These are phyloP conservation scores for Zaprionus taronus DNA, from an alignment of 1,140 invertebrate genomes.

Conservation along the genomic window DNA sequence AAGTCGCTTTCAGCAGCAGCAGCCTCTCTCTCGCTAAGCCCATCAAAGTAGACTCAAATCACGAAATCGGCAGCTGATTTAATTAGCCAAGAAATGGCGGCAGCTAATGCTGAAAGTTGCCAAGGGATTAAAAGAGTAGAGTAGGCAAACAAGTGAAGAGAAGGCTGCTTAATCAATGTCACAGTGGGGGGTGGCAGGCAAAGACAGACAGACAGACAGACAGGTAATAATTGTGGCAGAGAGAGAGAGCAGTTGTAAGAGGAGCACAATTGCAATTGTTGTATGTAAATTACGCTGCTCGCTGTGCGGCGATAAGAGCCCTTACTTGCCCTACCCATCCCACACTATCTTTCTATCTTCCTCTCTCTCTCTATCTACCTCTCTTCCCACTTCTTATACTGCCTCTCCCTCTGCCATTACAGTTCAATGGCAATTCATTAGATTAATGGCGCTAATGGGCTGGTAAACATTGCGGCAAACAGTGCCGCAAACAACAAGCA, in stretches of 20 bases:
- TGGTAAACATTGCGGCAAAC: constrained; percentile 71
- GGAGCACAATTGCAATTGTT: background rate
- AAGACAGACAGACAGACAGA: background rate
- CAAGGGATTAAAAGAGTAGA: background rate
- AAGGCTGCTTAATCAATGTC: background rate
- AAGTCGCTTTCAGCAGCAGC: background rate
- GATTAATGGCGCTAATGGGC: constrained; percentile 79
- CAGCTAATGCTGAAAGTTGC: background rate
- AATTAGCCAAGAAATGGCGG: constrained; percentile 9
- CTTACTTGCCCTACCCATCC: background rate
- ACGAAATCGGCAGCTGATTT: constrained; percentile 11
- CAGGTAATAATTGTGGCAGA: background rate
- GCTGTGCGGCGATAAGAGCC: constrained; percentile 21
- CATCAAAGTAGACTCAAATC: background rate
- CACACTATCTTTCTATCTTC: background rate
- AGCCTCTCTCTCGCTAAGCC: background rate
- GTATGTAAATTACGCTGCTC: background rate
- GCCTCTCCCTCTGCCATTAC: constrained; percentile 20
- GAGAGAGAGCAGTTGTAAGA: background rate
- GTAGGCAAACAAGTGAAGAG: background rate
- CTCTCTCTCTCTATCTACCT: too few species aligned
- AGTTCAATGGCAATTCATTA: constrained; percentile 79
- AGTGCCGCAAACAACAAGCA: constrained; percentile 48
- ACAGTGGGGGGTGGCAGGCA: background rate
- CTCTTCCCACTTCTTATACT: background rate